Percentiles rank a stretch among this genome's conserved stretches.
These are phyloP conservation scores for Anseranas semipalmata DNA, from an alignment of 2,113 vertebrate genomes.

Conservation along the genomic window DNA sequence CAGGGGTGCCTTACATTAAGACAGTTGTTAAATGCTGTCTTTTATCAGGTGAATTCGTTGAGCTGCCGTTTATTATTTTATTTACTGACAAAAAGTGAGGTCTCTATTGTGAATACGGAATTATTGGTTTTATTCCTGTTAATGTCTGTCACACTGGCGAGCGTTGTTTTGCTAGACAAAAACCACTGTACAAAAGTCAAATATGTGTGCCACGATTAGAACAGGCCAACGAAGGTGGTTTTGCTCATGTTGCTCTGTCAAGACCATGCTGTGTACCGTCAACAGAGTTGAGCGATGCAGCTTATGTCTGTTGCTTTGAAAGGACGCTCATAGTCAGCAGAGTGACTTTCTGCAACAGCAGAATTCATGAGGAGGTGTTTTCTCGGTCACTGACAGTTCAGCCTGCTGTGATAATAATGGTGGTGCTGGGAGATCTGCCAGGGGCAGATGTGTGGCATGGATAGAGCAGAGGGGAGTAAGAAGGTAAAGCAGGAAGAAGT, in stretches of 20 bases:
- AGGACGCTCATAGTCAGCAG: background rate
- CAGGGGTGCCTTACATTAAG: background rate
- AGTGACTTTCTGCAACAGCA: background rate
- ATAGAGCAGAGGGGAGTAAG: background rate
- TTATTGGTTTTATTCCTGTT: background rate
- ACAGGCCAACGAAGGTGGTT: background rate
- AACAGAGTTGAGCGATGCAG: rapidly evolving
- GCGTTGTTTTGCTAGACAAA: background rate
- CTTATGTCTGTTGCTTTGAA: background rate
- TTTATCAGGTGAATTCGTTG: background rate
- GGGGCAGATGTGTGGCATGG: background rate
- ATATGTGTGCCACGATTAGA: background rate
- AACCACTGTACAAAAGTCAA: background rate
- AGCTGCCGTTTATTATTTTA: background rate
- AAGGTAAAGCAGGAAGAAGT: background rate
- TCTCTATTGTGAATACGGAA: background rate
- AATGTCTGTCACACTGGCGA: background rate
- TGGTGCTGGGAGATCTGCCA: background rate
- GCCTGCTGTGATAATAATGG: background rate
- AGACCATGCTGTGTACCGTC: background rate
- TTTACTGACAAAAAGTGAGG: background rate
- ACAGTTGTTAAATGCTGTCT: background rate
- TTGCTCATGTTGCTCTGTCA: background rate
- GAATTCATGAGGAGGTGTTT: background rate
- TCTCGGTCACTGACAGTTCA: background rate